A percentile compares a stretch with the other conserved stretches of the same genome.
phyloP scores from a whole-genome alignment of 92 coral and sea anemone genomes.

The Epizoanthus ramosus region DNA sequence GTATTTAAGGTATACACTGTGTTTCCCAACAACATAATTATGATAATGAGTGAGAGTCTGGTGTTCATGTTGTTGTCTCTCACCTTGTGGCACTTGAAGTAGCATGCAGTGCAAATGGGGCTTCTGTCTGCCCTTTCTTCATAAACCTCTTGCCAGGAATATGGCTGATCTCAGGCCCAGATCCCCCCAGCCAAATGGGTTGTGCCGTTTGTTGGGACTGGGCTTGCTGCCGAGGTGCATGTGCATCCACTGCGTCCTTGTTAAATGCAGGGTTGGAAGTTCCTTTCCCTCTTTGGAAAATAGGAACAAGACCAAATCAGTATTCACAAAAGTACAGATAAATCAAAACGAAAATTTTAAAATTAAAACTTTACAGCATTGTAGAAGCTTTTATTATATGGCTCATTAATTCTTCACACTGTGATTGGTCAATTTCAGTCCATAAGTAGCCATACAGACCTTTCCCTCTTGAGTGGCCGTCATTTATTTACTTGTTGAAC shows the following conservation, averaged over 20 bases:
- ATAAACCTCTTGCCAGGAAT: conserved; percentile 72
- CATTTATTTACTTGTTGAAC: too few relatives aligned
- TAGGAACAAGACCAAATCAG: not conserved
- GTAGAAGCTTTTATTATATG: too few relatives aligned
- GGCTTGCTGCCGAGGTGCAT: conserved; percentile 3
- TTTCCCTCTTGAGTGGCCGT: too few relatives aligned
- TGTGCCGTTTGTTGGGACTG: conserved; percentile 15
- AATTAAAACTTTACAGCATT: too few relatives aligned
- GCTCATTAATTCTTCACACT: too few relatives aligned
- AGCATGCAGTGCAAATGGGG: conserved; percentile 67
- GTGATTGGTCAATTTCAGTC: too few relatives aligned
- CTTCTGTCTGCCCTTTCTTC: conserved; percentile 53
- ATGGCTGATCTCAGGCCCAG: conserved; percentile 73
- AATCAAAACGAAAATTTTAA: not conserved
- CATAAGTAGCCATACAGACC: too few relatives aligned
- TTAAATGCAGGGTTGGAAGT: conserved; percentile 34
- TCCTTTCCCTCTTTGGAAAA: conserved; percentile 27
- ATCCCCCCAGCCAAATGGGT: conserved; percentile 81
- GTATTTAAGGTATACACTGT: too few relatives aligned
- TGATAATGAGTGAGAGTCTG: too few relatives aligned
- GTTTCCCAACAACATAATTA: too few relatives aligned
- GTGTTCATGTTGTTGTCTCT: not conserved
- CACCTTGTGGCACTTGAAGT: conserved; percentile 35
- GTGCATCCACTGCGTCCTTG: conserved; percentile 25
- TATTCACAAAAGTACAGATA: not conserved